phyloP scores from a whole-genome alignment of 2,888 invertebrate genomes.

The Tetragonisca angustula region DNA sequence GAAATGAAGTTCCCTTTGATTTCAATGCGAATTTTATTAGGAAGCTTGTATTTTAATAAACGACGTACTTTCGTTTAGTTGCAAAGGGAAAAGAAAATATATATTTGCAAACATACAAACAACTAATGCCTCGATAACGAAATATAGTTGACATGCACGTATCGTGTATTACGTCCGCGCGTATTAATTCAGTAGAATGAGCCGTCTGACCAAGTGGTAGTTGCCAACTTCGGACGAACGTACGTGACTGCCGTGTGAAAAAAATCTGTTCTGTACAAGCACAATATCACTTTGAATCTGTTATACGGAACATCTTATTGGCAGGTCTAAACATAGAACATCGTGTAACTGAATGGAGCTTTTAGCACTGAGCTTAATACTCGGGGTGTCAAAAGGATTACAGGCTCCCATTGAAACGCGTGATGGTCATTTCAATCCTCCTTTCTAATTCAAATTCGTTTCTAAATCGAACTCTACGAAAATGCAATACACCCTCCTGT shows the following conservation, averaged over 20 bases:
- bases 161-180: too few relatives aligned
- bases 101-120: neutral
- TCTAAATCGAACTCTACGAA: neutral
- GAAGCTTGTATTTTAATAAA: neutral
- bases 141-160: too few relatives aligned
- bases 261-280: neutral
- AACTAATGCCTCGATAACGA: neutral
- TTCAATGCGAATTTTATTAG: neutral
- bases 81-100: too few relatives aligned
- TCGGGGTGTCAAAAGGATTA: constrained; percentile 8
- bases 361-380: neutral
- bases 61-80: neutral
- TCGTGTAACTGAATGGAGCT: neutral
- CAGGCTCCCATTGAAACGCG: neutral
- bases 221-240: neutral
- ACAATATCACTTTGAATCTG: neutral
- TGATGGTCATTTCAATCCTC: constrained; percentile 11
- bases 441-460: constrained; percentile 3
- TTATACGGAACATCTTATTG: neutral
- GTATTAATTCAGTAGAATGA: neutral
- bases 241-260: neutral
- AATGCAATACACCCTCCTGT: neutral
- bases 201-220: neutral
- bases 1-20: neutral
- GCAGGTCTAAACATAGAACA: neutral